These are phyloP conservation scores for Pissodes strobi DNA, from an alignment of 1,140 invertebrate species.

Conservation along the genomic window DNA sequence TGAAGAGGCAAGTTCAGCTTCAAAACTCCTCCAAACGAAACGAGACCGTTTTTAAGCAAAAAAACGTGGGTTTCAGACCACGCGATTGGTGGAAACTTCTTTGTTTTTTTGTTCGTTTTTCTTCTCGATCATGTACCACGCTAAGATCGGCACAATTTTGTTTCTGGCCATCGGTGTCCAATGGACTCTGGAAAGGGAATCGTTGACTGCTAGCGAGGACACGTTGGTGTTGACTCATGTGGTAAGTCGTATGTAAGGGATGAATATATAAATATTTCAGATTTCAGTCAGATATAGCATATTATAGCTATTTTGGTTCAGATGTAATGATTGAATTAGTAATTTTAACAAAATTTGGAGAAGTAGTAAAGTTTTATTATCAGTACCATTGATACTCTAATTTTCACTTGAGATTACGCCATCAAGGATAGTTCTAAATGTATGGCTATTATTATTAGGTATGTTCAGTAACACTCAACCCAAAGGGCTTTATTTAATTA, in stretches of 20 bases:
- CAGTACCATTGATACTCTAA: too few species aligned
- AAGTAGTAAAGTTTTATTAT: too few species aligned
- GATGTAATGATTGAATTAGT: not conserved
- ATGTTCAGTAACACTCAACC: not conserved
- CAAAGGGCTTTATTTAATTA: not conserved
- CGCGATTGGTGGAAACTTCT: not conserved
- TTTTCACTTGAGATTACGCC: too few species aligned
- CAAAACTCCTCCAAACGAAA: not conserved
- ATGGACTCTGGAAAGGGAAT: not conserved
- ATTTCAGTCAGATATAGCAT: not conserved
- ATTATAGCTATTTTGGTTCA: not conserved
- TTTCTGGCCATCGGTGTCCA: not conserved
- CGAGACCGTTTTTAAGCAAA: not conserved
- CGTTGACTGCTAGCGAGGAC: not conserved
- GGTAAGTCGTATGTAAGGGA: not conserved
- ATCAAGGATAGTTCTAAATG: too few species aligned
- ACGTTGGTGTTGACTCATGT: constrained; percentile 2
- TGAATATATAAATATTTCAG: not conserved
- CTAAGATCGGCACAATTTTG: not conserved
- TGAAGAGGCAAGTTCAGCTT: too few species aligned
- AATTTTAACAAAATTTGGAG: too few species aligned
- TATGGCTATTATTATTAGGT: not conserved
- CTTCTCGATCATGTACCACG: not conserved
- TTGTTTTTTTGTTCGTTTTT: not conserved
- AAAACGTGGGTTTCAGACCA: constrained; percentile 2